These are phyloP conservation scores for Echinometra lucunter DNA, from an alignment of 53 echinoderm and acorn worm genomes.

Conservation along the genomic window DNA sequence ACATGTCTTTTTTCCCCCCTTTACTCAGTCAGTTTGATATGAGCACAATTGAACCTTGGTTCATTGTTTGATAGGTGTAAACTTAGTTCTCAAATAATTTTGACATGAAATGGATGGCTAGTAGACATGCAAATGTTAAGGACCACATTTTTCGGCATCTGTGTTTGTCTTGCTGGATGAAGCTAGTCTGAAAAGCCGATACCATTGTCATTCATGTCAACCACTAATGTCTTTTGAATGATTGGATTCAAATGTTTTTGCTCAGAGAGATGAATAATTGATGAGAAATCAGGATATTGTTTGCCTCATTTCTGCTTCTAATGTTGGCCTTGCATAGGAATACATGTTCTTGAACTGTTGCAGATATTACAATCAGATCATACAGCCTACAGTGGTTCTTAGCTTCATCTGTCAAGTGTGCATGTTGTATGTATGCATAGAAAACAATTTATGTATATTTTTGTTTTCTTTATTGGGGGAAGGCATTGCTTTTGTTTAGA, in stretches of 20 bases:
- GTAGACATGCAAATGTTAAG: background rate
- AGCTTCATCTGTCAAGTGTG: too few species aligned
- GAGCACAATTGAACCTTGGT: background rate
- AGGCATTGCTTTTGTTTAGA: too few species aligned
- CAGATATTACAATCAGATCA: too few species aligned
- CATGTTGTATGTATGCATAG: too few species aligned
- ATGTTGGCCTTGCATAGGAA: too few species aligned
- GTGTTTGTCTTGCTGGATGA: background rate
- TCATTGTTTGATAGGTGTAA: background rate
- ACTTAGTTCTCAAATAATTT: background rate
- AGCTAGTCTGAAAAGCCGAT: background rate
- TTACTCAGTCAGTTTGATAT: background rate
- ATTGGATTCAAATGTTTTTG: background rate
- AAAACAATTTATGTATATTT: too few species aligned
- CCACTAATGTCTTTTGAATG: background rate
- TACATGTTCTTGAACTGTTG: too few species aligned
- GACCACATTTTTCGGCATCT: background rate
- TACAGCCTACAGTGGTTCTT: too few species aligned
- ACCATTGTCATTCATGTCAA: background rate
- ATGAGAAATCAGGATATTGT: background rate
- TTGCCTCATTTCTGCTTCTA: background rate
- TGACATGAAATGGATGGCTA: background rate
- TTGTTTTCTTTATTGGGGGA: too few species aligned
- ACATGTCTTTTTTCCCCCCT: background rate
- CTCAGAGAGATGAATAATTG: background rate